phyloP scores from a whole-genome alignment of 2,113 vertebrate genomes.

The Halcyon malimbica region DNA sequence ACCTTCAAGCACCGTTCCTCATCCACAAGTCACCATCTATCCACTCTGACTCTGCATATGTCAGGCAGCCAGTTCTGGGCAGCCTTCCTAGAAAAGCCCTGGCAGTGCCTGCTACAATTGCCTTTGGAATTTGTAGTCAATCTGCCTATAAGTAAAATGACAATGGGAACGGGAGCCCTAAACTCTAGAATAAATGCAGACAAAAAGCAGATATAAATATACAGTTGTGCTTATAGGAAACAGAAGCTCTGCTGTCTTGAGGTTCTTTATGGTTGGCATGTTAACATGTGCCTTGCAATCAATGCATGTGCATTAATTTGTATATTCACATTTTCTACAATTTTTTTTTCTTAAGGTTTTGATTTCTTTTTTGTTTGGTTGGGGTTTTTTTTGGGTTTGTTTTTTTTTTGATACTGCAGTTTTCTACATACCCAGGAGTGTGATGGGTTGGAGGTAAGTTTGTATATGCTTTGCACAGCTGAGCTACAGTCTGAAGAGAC shows the following conservation, averaged over 20 bases:
- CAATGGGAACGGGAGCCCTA: background rate
- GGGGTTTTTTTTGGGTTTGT: background rate
- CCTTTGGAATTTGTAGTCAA: background rate
- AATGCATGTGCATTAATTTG: background rate
- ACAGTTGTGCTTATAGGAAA: background rate
- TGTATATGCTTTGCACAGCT: background rate
- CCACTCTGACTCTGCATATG: fast-evolving
- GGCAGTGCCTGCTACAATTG: background rate
- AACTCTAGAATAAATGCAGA: background rate
- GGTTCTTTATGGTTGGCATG: background rate
- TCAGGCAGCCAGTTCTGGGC: background rate
- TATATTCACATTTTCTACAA: background rate
- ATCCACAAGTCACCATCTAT: background rate
- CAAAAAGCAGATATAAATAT: background rate
- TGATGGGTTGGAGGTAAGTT: background rate
- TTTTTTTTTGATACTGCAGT: background rate
- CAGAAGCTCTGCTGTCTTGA: background rate
- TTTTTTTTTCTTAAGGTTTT: too few species aligned
- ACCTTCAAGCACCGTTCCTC: background rate
- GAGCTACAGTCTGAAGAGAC: background rate
- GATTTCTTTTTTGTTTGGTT: background rate
- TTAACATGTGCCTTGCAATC: background rate
- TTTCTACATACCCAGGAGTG: background rate
- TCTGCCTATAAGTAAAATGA: background rate
- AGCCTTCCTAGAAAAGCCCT: background rate